A percentile compares a stretch with the other conserved stretches of the same genome.
Evolutionary conservation across 1,140 invertebrate genomes (phyloP).

Genomic region (Chrysoperla carnea): DNA sequence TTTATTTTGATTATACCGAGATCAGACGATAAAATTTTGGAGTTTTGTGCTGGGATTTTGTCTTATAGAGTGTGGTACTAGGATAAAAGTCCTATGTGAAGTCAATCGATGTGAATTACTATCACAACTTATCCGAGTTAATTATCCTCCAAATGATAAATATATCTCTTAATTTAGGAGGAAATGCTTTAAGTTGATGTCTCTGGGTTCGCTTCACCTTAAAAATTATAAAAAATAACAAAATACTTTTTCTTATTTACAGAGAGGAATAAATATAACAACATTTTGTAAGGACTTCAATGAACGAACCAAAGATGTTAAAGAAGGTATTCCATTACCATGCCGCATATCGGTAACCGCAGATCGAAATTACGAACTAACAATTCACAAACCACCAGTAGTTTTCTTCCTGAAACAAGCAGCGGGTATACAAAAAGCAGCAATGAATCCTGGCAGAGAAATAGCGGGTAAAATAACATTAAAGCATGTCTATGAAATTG

Average conservation of each 20-base stretch:
- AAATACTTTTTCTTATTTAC: conserved; percentile 14
- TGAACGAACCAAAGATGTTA: conserved; percentile 79
- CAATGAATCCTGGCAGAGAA: conserved; percentile 63
- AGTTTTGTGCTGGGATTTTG: too few species aligned
- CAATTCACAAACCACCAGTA: conserved; percentile 69
- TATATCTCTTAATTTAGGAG: too few species aligned
- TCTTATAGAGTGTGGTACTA: too few species aligned
- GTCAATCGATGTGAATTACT: too few species aligned
- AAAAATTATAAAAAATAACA: too few species aligned
- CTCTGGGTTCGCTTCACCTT: too few species aligned
- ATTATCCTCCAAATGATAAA: too few species aligned
- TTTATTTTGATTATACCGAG: too few species aligned
- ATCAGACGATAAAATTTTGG: too few species aligned
- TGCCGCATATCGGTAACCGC: conserved; percentile 65
- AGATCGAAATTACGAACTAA: conserved; percentile 72
- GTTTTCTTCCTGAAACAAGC: conserved; percentile 87
- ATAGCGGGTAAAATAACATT: conserved; percentile 77
- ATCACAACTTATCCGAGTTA: too few species aligned
- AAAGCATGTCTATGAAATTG: conserved; percentile 98
- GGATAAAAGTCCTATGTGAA: too few species aligned
- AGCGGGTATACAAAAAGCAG: conserved; percentile 71
- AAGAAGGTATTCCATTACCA: conserved; percentile 82
- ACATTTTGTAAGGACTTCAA: conserved; percentile 98
- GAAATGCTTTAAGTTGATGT: too few species aligned
- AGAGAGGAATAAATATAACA: conserved; percentile 91